phyloP scores from a whole-genome alignment of 2,113 vertebrate species.

The Athene noctua region DNA sequence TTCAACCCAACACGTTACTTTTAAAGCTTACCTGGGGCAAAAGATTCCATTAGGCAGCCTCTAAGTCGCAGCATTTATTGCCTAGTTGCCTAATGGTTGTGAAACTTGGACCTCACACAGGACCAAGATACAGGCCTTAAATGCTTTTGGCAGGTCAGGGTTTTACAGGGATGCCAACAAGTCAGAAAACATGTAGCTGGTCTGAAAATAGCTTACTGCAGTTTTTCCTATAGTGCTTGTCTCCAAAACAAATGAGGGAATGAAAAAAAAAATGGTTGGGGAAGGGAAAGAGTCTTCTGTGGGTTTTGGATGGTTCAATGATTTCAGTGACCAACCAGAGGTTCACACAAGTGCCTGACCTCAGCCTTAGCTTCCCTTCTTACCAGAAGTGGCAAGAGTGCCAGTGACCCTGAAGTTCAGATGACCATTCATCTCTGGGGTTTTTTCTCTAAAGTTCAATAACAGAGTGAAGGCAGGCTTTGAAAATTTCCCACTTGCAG shows the following conservation, averaged over 20 bases:
- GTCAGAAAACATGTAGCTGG: background rate
- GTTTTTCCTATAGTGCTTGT: background rate
- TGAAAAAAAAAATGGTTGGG: background rate
- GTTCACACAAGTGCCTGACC: background rate
- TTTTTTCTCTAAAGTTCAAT: background rate
- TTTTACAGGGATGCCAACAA: background rate
- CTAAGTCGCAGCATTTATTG: background rate
- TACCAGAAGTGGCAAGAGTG: background rate
- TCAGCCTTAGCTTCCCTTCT: background rate
- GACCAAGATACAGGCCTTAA: background rate
- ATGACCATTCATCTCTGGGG: background rate
- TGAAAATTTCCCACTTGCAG: background rate
- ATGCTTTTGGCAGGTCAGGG: background rate
- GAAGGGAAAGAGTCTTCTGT: background rate
- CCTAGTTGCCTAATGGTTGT: background rate
- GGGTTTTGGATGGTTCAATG: background rate
- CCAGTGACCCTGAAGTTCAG: background rate
- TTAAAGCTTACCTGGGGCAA: background rate
- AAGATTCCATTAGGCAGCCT: background rate
- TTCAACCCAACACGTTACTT: background rate
- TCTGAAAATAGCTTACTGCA: background rate
- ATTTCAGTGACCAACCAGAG: background rate
- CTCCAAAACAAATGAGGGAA: background rate
- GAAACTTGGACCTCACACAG: background rate
- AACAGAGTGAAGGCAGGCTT: background rate